Evolutionary conservation across 2,888 invertebrate genomes (phyloP), one percentile per base, ranked within the genome.

Genomic region (Temnothorax ravouxi): DNA sequence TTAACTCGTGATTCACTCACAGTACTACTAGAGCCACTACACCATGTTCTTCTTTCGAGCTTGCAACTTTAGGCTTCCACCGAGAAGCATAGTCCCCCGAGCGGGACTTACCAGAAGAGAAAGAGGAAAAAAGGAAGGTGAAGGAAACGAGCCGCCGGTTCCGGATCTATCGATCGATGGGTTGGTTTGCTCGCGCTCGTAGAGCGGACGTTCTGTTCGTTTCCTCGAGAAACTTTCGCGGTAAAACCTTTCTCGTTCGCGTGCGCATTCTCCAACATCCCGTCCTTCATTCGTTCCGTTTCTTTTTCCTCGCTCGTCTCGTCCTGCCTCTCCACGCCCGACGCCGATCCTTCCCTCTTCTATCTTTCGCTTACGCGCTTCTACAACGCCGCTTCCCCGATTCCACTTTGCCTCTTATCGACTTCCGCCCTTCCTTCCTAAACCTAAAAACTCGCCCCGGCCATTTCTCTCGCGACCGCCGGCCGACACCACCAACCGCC

Each of bases 351-450:
- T 59, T 62, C 66, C 50, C 50, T 61, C 62, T 29, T 69, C 50
- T 41, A 61, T 71, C 80, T 85, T 67, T 72, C 72, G 59, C 41
- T 67, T 44, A 34, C 25, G 59, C 52, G 29, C 34, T 47, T 59
- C 59, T 54, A n/a, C 74, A 74, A 47, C 34, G 67, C 41, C 72
- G 41, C 62, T 62, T 56, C 50, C 34, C 81, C 86, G 76, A 87
- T 85, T 80, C 86, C 83, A 83, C 86, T 83, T 86, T 83, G 80
- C 81, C 82, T 85, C 83, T 83, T 84, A 81, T 86, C 88, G 83
- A 74, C 84, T 84, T 69, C 74, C 82, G 74, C 41, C 79, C 66
- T 85, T 74, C 84, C 83, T 85, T 44, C 76, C 56, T 67, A 67
- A 54, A 85, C 50, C 72, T 61, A 50, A 85, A 67, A 59, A 87